These are phyloP conservation scores for Athene noctua DNA, from an alignment of 2,113 vertebrate species.

Conservation along the genomic window DNA sequence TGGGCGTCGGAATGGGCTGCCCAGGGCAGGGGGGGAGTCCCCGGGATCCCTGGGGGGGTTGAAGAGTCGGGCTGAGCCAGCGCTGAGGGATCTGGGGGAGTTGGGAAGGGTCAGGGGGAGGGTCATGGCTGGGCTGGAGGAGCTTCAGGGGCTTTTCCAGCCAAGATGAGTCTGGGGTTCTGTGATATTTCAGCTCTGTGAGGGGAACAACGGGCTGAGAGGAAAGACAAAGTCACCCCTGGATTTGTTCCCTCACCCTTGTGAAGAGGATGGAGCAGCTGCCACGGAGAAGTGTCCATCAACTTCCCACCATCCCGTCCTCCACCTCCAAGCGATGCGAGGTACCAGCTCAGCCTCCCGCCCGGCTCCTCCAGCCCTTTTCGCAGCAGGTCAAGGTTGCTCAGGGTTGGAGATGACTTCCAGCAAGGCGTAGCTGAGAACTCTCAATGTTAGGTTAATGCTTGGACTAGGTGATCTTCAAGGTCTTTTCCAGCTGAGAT, in stretches of 20 bases:
- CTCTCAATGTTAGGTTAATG: too few species aligned
- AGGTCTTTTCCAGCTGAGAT: too few species aligned
- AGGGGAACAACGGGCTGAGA: not conserved
- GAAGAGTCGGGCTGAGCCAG: too few species aligned
- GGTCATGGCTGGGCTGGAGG: too few species aligned
- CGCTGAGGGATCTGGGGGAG: too few species aligned
- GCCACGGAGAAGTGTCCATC: not conserved
- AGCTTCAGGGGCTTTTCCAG: too few species aligned
- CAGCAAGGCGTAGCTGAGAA: not conserved
- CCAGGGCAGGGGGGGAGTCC: too few species aligned
- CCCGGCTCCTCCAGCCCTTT: not conserved
- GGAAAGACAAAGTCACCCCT: constrained; percentile 14
- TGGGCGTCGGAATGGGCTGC: too few species aligned
- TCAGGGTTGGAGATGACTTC: not conserved
- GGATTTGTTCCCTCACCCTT: not conserved
- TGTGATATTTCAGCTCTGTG: not conserved
- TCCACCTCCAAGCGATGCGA: not conserved
- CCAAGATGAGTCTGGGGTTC: too few species aligned
- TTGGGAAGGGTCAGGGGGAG: too few species aligned
- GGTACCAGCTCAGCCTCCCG: not conserved
- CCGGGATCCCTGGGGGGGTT: too few species aligned
- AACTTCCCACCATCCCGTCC: not conserved
- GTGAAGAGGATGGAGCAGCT: not conserved
- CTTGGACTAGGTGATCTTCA: too few species aligned
- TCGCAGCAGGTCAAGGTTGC: not conserved